Conservation (phyloP, 2,113 vertebrate genomes). For the Euleptes europaea region DNA sequence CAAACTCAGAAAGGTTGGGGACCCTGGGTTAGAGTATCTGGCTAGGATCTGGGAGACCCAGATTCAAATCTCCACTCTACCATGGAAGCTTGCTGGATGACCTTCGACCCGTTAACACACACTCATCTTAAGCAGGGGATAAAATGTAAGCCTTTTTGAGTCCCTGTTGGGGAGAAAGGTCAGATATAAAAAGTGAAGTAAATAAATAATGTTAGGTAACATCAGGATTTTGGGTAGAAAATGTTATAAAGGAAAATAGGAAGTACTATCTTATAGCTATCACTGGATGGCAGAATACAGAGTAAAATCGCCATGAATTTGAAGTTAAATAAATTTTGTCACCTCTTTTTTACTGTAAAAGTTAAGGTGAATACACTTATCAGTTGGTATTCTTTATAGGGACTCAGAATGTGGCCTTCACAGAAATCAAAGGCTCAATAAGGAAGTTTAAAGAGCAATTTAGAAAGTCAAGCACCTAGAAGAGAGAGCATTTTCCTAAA, state of each 20-base stretch:
- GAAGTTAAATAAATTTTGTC: constrained; percentile 30
- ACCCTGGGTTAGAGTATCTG: too few species aligned
- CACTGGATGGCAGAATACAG: not conserved
- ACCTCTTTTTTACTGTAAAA: constrained; percentile 37
- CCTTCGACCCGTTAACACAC: too few species aligned
- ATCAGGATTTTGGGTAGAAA: not conserved
- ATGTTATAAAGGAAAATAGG: not conserved
- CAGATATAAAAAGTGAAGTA: too few species aligned
- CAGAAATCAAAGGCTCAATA: constrained; percentile 62
- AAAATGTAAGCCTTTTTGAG: too few species aligned
- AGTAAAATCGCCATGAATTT: constrained; percentile 6
- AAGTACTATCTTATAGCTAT: accelerated
- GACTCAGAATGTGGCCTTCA: constrained; percentile 57
- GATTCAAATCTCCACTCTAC: too few species aligned
- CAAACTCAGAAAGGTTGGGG: too few species aligned
- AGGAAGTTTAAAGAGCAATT: constrained; percentile 63
- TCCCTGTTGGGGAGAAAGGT: too few species aligned
- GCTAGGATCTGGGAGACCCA: too few species aligned
- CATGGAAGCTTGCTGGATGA: too few species aligned
- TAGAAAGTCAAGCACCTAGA: constrained; percentile 57
- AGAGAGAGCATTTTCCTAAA: constrained; percentile 45
- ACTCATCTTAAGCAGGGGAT: too few species aligned
- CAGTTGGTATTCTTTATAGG: constrained; percentile 47
- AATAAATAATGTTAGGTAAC: not conserved
- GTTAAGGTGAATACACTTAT: constrained; percentile 60